Conservation (phyloP, 1,140 invertebrate species). For the Drosophila kikkawai region DNA sequence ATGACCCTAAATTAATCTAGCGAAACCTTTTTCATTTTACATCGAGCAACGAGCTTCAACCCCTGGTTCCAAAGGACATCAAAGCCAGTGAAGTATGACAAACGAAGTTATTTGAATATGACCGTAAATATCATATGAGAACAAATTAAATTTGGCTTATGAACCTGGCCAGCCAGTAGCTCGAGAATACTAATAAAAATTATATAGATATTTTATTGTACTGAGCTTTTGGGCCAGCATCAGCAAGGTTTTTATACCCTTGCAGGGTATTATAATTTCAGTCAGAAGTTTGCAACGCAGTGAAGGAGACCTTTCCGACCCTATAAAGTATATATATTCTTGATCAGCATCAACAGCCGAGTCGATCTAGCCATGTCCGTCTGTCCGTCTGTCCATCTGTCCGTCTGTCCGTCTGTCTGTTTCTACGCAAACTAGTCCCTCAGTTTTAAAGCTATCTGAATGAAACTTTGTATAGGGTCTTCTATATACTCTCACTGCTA, state of each 20-base stretch:
- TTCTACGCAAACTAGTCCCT: too few species aligned
- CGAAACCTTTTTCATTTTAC: conserved; percentile 70
- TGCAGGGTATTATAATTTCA: too few species aligned
- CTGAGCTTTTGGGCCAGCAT: conserved; percentile 14
- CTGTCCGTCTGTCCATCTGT: too few species aligned
- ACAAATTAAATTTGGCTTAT: conserved; percentile 80
- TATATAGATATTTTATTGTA: conserved; percentile 17
- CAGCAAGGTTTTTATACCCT: conserved; percentile 4
- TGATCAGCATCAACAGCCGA: too few species aligned
- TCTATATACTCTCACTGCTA: too few species aligned
- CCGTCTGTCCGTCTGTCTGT: too few species aligned
- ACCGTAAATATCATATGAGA: conserved; percentile 73
- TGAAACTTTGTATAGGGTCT: too few species aligned
- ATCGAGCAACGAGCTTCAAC: conserved; percentile 37
- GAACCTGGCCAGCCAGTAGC: conserved; percentile 32
- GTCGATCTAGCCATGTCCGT: too few species aligned
- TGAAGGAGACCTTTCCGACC: too few species aligned
- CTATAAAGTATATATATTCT: too few species aligned
- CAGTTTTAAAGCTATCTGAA: too few species aligned
- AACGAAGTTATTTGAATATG: conserved; percentile 78
- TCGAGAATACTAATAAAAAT: conserved; percentile 15
- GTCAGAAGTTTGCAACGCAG: too few species aligned
- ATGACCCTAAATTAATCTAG: conserved; percentile 84
- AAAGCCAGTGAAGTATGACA: conserved; percentile 78
- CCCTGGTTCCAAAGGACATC: conserved; percentile 53